phyloP scores from a whole-genome alignment of 1,140 invertebrate genomes.

The Aethina tumida region DNA sequence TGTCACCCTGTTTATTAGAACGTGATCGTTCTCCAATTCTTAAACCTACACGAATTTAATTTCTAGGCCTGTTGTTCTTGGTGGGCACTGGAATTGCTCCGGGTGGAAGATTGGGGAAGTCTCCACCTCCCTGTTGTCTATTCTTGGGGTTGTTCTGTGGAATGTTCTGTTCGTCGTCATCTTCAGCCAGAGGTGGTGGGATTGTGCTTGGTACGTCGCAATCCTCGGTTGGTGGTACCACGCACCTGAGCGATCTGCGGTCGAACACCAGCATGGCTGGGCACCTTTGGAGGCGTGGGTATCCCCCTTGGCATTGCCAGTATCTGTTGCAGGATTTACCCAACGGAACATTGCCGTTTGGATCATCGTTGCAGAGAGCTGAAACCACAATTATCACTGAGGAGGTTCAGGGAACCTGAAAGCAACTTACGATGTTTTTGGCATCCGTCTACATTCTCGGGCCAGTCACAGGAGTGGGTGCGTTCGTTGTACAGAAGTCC shows the following conservation, averaged over 20 bases:
- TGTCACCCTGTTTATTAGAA: too few species aligned
- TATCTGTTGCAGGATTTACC: slow-evolving; percentile 89
- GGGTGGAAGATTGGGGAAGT: slow-evolving; percentile 30
- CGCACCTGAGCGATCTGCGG: slow-evolving; percentile 69
- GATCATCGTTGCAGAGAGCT: slow-evolving; percentile 85
- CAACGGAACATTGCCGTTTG: slow-evolving; percentile 54
- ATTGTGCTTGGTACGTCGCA: slow-evolving; percentile 73
- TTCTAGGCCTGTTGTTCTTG: slow-evolving; percentile 30
- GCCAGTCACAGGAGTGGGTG: slow-evolving; percentile 86
- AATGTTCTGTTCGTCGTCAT: slow-evolving; percentile 27
- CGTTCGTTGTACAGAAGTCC: slow-evolving; percentile 84
- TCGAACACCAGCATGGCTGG: slow-evolving; percentile 87
- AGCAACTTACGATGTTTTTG: slow-evolving; percentile 89
- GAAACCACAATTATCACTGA: too few species aligned
- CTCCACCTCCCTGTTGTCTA: slow-evolving; percentile 9
- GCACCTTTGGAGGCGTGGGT: slow-evolving; percentile 79
- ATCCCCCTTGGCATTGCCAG: slow-evolving; percentile 89
- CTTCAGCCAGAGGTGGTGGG: slow-evolving; percentile 44
- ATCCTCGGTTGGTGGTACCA: slow-evolving; percentile 79
- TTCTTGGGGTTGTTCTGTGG: slow-evolving; percentile 30
- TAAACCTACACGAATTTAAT: slow-evolving; percentile 22
- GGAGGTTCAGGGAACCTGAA: too few species aligned
- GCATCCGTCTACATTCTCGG: slow-evolving; percentile 83
- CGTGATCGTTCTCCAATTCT: too few species aligned
- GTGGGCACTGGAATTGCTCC: slow-evolving; percentile 31